phyloP scores from a whole-genome alignment of 2,888 invertebrate genomes.

The Sinotaia quadrata region DNA sequence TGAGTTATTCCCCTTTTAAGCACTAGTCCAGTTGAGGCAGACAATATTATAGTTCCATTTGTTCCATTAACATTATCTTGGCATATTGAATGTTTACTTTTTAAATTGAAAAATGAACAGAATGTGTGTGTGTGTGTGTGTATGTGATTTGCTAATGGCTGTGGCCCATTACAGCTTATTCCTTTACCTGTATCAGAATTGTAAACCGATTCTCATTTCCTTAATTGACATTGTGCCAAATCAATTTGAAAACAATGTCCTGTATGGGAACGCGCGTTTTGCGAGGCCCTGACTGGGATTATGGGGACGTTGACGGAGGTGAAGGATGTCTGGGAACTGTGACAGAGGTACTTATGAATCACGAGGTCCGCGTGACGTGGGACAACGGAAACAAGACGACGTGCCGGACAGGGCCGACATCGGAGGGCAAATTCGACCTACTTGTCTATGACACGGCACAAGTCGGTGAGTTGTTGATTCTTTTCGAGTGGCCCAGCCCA shows the following conservation, averaged over 20 bases:
- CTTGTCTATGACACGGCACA: slow-evolving; percentile 86
- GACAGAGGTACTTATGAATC: neutral
- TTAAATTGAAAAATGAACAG: too few species aligned
- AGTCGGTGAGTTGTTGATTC: slow-evolving; percentile 76
- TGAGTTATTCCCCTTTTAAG: too few species aligned
- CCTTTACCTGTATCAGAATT: too few species aligned
- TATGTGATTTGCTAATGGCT: too few species aligned
- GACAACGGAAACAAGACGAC: slow-evolving; percentile 73
- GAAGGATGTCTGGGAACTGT: slow-evolving; percentile 22
- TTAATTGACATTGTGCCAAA: too few species aligned
- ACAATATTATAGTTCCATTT: too few species aligned
- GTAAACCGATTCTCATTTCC: too few species aligned
- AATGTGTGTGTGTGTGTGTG: too few species aligned
- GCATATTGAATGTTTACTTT: too few species aligned
- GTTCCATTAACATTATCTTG: too few species aligned
- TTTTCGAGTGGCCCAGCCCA: neutral
- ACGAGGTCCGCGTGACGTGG: slow-evolving; percentile 79
- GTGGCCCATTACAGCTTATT: too few species aligned
- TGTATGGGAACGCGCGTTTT: slow-evolving; percentile 5
- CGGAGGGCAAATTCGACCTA: slow-evolving; percentile 85
- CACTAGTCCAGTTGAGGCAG: too few species aligned
- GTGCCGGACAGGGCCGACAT: slow-evolving; percentile 87
- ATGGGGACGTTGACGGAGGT: slow-evolving; percentile 14
- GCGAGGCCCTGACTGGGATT: slow-evolving; percentile 18
- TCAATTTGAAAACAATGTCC: neutral